Percentiles rank a stretch among this genome's conserved stretches.
Evolutionary conservation across 2,888 invertebrate species (phyloP).

Genomic region (Lepidocyrtoides sp.): DNA sequence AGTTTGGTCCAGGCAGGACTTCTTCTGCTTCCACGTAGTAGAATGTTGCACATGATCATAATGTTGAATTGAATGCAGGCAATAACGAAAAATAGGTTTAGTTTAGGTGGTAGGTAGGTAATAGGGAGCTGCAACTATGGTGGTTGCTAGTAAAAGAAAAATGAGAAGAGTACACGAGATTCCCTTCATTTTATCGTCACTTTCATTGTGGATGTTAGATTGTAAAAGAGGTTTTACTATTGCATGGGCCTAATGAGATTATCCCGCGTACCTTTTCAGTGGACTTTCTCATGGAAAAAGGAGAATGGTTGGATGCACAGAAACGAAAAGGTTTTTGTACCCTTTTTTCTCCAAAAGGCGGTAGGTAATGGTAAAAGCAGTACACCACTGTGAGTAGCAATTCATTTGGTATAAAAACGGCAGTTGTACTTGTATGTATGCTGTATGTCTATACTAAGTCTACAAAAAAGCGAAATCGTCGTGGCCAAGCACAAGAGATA

Average conservation of each 20-base stretch:
- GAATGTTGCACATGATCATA: constrained; percentile 61
- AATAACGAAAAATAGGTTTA: constrained; percentile 56
- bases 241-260: constrained; percentile 74
- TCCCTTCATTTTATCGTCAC: constrained; percentile 62
- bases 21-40: background rate
- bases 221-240: constrained; percentile 71
- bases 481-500: constrained; percentile 40
- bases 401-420: constrained; percentile 34
- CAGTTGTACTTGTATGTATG: background rate
- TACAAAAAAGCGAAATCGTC: background rate
- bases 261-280: constrained; percentile 69
- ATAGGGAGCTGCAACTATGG: background rate
- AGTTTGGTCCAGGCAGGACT: constrained; percentile 21
- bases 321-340: constrained; percentile 29
- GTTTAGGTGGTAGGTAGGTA: background rate
- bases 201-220: constrained; percentile 62
- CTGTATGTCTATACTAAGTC: background rate
- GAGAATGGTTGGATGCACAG: constrained; percentile 47
- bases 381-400: constrained; percentile 12
- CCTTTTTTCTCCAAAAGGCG: background rate
- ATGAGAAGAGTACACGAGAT: constrained; percentile 55
- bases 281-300: constrained; percentile 51
- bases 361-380: background rate
- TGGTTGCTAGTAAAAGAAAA: constrained; percentile 22
- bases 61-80: constrained; percentile 68